Percentiles rank a stretch among this genome's conserved stretches.
phyloP scores from a whole-genome alignment of 2,888 invertebrate genomes.

The Cheiracanthium punctorium region DNA sequence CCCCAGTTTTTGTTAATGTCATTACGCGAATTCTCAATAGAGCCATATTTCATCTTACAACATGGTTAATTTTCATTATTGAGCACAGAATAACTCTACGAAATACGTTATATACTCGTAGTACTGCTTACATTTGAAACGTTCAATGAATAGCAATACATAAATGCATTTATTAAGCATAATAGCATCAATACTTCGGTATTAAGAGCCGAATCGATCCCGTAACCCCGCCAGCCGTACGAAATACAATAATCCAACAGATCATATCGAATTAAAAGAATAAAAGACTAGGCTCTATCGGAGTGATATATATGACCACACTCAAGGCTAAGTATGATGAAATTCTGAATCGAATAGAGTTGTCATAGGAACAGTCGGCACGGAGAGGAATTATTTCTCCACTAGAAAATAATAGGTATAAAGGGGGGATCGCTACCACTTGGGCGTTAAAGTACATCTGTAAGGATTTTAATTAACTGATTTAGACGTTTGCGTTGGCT shows the following conservation, averaged over 20 bases:
- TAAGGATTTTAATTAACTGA: too few species aligned
- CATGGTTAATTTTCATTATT: too few species aligned
- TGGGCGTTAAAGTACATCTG: too few species aligned
- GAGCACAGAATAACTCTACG: too few species aligned
- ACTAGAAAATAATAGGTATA: not conserved
- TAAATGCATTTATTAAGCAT: not conserved
- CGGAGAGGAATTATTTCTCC: not conserved
- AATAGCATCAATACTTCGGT: not conserved
- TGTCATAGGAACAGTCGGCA: not conserved
- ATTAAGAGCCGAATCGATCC: not conserved
- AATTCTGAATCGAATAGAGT: not conserved
- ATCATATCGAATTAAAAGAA: not conserved
- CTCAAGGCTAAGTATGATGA: not conserved
- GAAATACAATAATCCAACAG: not conserved
- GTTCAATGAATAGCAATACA: not conserved
- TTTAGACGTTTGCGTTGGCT: too few species aligned
- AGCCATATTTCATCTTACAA: too few species aligned
- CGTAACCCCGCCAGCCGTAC: not conserved
- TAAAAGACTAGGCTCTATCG: not conserved
- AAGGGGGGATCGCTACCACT: too few species aligned
- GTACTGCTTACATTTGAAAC: too few species aligned
- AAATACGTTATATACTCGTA: too few species aligned
- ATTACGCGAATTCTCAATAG: too few species aligned
- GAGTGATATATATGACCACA: constrained; percentile 1
- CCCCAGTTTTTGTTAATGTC: too few species aligned